Conservation (phyloP, 2,113 vertebrate species). For the Pedionomus torquatus region DNA sequence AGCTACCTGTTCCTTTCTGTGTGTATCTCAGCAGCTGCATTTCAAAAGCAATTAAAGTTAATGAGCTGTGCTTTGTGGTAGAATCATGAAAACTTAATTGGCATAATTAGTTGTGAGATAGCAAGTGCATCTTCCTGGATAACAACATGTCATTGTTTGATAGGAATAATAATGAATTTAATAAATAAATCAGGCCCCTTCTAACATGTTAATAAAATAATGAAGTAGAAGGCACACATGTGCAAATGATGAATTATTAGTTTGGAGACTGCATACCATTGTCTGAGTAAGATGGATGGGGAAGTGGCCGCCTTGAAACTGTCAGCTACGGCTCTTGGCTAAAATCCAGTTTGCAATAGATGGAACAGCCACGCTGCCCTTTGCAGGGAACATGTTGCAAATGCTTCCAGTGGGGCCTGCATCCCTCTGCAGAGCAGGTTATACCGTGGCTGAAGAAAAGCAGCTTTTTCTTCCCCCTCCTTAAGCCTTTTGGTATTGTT, state of each 20-base stretch:
- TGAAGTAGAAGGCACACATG: slow-evolving; percentile 12
- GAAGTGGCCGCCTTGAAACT: slow-evolving; percentile 14
- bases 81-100: slow-evolving; percentile 69
- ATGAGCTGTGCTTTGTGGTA: slow-evolving; percentile 70
- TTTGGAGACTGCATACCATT: not conserved
- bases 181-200: slow-evolving; percentile 54
- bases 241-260: slow-evolving; percentile 41
- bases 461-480: not conserved
- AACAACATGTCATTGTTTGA: slow-evolving; percentile 53
- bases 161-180: slow-evolving; percentile 64
- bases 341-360: not conserved
- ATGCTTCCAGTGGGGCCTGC: fast-evolving
- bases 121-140: slow-evolving; percentile 54
- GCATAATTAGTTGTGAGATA: slow-evolving; percentile 64
- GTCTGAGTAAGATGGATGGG: slow-evolving; percentile 50
- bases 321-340: not conserved
- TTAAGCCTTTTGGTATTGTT: not conserved
- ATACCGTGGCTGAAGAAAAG: not conserved
- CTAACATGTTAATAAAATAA: slow-evolving; percentile 50
- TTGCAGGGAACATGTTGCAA: not conserved
- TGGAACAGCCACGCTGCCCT: not conserved
- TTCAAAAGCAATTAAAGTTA: slow-evolving; percentile 76
- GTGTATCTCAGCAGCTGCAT: slow-evolving; percentile 60
- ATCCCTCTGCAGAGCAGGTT: not conserved
- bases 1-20: slow-evolving; percentile 59